Conservation (phyloP, 2,888 invertebrate species). For the Loripinus fragilis region DNA sequence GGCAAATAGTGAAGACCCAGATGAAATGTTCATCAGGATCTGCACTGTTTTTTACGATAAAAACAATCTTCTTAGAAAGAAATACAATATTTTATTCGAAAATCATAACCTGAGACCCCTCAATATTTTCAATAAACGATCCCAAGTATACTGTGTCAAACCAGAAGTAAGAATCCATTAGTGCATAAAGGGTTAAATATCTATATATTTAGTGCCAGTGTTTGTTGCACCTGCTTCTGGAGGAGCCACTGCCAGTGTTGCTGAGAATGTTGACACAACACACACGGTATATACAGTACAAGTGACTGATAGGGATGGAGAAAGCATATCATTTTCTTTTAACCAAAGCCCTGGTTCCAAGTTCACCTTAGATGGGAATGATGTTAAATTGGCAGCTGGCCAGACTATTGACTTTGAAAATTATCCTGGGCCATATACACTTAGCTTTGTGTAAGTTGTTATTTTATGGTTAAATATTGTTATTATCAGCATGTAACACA, state of each 20-base stretch:
- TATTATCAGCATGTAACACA: too few relatives aligned
- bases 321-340: neutral
- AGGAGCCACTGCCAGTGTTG: conserved; percentile 14
- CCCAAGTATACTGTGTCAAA: too few relatives aligned
- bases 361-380: conserved; percentile 11
- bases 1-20: too few relatives aligned
- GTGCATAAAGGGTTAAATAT: too few relatives aligned
- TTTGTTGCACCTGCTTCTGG: conserved; percentile 17
- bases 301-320: conserved; percentile 36
- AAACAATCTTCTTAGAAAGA: too few relatives aligned
- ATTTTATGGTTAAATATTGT: too few relatives aligned
- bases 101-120: too few relatives aligned
- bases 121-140: too few relatives aligned
- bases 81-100: too few relatives aligned
- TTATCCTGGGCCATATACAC: conserved; percentile 14
- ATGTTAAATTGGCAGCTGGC: conserved; percentile 23
- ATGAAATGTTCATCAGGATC: too few relatives aligned
- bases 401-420: conserved; percentile 32
- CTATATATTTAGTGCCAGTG: conserved; percentile 34
- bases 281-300: conserved; percentile 27
- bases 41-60: too few relatives aligned
- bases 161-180: too few relatives aligned
- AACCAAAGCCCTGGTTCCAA: neutral
- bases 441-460: conserved; percentile 43
- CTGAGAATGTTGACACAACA: conserved; percentile 22